A percentile compares a stretch with the other conserved stretches of the same genome.
Evolutionary conservation across 2,888 invertebrate species (phyloP).

Genomic region (Acholoe squamosa): DNA sequence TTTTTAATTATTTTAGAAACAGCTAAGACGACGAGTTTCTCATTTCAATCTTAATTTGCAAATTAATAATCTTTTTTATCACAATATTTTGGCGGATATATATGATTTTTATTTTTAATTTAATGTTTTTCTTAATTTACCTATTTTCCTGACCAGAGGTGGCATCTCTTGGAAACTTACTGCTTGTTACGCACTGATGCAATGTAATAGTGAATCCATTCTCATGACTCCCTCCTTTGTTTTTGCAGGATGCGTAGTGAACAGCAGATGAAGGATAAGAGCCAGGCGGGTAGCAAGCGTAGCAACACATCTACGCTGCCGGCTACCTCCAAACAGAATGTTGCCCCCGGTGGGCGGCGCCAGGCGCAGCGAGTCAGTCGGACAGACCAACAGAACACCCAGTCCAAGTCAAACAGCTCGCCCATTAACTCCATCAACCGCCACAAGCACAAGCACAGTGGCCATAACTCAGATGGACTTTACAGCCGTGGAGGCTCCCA

Average conservation of each 20-base stretch:
- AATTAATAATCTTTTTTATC: too few relatives aligned
- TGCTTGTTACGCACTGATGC: too few relatives aligned
- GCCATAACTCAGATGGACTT: neutral
- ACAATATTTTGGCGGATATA: too few relatives aligned
- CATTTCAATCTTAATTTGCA: too few relatives aligned
- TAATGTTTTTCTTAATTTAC: too few relatives aligned
- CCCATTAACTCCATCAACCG: constrained; percentile 32
- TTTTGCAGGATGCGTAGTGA: constrained; percentile 50
- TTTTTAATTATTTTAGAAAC: too few relatives aligned
- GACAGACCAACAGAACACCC: constrained; percentile 33
- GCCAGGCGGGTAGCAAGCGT: constrained; percentile 54
- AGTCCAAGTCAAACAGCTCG: neutral
- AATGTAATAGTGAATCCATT: too few relatives aligned
- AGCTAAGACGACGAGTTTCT: too few relatives aligned
- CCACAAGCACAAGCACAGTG: constrained; percentile 56
- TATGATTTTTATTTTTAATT: too few relatives aligned
- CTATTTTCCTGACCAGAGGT: too few relatives aligned
- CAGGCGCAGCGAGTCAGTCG: constrained; percentile 30
- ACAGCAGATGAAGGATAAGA: constrained; percentile 15
- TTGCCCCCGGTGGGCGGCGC: constrained; percentile 16
- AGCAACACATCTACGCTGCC: constrained; percentile 13
- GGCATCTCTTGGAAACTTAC: too few relatives aligned
- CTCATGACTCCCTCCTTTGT: too few relatives aligned
- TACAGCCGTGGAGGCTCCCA: constrained; percentile 20
- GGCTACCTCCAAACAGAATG: constrained; percentile 34